A percentile compares a stretch with the other conserved stretches of the same genome.
Conservation (phyloP, 2,797 vertebrate genomes). For the Sphenodon punctatus region DNA sequence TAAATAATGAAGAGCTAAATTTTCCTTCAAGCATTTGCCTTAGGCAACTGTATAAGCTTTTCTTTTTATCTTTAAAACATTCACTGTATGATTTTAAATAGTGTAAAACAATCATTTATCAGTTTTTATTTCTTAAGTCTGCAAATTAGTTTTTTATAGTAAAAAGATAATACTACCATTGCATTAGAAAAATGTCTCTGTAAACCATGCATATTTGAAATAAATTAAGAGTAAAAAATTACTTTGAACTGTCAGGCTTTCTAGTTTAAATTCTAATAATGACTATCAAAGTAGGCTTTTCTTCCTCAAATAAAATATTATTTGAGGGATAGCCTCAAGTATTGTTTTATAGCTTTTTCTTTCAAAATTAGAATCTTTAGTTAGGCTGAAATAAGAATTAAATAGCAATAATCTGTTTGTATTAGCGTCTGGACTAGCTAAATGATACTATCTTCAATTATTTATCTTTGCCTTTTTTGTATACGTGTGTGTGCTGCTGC, state of each 20-base stretch:
- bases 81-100: neutral
- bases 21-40: neutral
- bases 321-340: neutral
- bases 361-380: neutral
- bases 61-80: neutral
- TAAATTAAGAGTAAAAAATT: neutral
- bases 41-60: neutral
- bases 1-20: neutral
- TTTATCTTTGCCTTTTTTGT: neutral
- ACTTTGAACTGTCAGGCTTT: neutral
- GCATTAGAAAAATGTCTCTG: neutral
- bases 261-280: neutral
- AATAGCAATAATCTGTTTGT: neutral
- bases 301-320: neutral
- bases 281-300: neutral
- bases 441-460: neutral
- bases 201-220: neutral
- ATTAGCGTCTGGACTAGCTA: neutral
- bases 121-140: neutral
- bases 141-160: neutral
- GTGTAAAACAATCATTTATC: neutral
- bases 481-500: neutral
- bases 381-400: neutral
- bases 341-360: neutral
- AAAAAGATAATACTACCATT: neutral